Evolutionary conservation across 2,888 invertebrate genomes (phyloP).

Genomic region (Agonum fuliginosum): DNA sequence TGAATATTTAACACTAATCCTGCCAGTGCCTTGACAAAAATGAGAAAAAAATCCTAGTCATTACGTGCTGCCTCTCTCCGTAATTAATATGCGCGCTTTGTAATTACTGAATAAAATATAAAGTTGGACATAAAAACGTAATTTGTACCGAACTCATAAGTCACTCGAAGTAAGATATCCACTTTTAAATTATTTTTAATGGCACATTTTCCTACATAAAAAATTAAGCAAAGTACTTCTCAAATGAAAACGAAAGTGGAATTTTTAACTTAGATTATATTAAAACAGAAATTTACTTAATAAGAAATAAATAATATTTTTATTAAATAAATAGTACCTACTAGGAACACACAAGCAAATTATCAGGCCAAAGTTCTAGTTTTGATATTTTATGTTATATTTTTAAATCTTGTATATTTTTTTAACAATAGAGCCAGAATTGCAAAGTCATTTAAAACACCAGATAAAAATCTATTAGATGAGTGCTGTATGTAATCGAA

Average conservation of each 20-base stretch:
- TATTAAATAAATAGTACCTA: too few relatives aligned
- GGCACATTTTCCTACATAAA: conserved; percentile 17
- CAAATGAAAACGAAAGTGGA: conserved; percentile 1
- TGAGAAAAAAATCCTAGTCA: conserved; percentile 52
- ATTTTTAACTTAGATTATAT: not conserved
- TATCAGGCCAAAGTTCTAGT: too few relatives aligned
- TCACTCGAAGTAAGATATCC: conserved; percentile 36
- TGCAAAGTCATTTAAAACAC: too few relatives aligned
- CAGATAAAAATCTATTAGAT: too few relatives aligned
- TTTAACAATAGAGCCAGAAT: too few relatives aligned
- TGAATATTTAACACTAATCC: conserved; percentile 54
- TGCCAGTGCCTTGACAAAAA: conserved; percentile 42
- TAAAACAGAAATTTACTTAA: too few relatives aligned
- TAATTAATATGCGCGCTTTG: conserved; percentile 55
- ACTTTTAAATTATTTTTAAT: conserved; percentile 47
- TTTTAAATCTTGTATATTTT: too few relatives aligned
- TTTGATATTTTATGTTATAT: too few relatives aligned
- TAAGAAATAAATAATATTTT: too few relatives aligned
- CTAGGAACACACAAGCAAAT: too few relatives aligned
- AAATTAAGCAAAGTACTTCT: not conserved
- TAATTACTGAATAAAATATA: conserved; percentile 57
- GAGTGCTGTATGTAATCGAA: too few relatives aligned
- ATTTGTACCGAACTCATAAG: conserved; percentile 50
- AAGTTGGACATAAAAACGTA: conserved; percentile 53
- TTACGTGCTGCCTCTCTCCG: conserved; percentile 40